phyloP scores from a whole-genome alignment of 37 sponge, comb jelly and placozoan genomes.

The Eunapius fragilis region DNA sequence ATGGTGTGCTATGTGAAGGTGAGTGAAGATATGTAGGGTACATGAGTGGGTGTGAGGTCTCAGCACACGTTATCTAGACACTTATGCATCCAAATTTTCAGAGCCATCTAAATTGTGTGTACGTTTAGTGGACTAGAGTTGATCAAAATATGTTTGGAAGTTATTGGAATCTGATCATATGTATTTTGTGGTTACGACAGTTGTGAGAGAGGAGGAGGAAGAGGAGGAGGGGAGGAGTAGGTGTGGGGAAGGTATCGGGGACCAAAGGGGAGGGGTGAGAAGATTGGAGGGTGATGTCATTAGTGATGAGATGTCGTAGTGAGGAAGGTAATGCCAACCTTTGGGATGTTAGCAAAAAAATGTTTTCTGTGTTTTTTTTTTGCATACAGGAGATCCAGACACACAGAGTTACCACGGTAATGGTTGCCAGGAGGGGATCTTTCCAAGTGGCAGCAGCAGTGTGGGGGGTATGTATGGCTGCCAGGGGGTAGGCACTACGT shows the following conservation, averaged over 20 bases:
- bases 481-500: background rate
- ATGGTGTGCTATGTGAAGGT: background rate
- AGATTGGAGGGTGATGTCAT: too few relatives aligned
- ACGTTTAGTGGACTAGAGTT: background rate
- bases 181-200: background rate
- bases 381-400: background rate
- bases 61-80: background rate
- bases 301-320: too few relatives aligned
- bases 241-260: background rate
- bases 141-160: background rate
- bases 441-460: background rate
- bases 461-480: background rate
- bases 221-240: background rate
- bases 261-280: background rate
- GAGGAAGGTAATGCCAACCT: too few relatives aligned
- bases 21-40: conserved; percentile 3
- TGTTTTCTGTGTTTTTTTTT: background rate
- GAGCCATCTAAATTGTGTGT: background rate
- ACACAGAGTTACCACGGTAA: background rate
- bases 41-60: conserved; percentile 31
- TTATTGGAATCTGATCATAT: background rate
- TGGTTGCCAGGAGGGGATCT: background rate
- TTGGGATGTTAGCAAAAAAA: background rate
- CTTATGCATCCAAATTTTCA: background rate
- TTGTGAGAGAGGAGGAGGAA: background rate